Conservation (phyloP, 2,888 invertebrate genomes). For the Phyllotreta cruciferae region DNA sequence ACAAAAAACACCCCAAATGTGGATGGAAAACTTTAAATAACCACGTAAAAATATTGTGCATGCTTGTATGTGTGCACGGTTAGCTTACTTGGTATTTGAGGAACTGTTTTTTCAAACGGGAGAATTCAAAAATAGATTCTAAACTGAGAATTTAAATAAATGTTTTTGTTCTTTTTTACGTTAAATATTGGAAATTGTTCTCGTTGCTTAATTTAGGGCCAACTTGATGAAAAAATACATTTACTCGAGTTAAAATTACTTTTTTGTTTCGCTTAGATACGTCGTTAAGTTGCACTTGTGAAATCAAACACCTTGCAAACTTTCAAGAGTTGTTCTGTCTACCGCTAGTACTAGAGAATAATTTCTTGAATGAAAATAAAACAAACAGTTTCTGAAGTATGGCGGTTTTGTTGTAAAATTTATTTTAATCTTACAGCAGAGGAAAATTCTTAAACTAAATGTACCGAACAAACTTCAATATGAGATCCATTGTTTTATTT, state of each 20-base stretch:
- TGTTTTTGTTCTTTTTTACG: no score
- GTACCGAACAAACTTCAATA: background rate
- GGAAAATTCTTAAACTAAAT: slow-evolving; percentile 5
- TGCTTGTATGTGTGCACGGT: background rate
- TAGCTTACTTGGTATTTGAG: background rate
- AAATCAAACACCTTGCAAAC: slow-evolving; percentile 3
- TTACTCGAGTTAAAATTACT: no score
- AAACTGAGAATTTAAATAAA: no score
- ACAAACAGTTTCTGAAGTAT: slow-evolving; percentile 7
- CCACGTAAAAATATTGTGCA: slow-evolving; percentile 14
- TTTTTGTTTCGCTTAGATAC: background rate
- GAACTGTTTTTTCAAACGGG: no score
- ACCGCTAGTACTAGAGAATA: slow-evolving; percentile 2
- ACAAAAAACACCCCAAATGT: slow-evolving; percentile 33
- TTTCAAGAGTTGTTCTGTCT: background rate
- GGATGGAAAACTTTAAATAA: slow-evolving; percentile 21
- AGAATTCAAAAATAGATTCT: no score
- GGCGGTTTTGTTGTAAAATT: slow-evolving; percentile 14
- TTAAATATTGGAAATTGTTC: no score
- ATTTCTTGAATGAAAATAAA: slow-evolving; percentile 6
- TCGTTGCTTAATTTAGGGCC: no score
- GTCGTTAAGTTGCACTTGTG: background rate
- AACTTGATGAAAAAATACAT: no score
- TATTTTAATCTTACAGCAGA: slow-evolving; percentile 11
- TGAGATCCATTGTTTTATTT: slow-evolving; percentile 3